Evolutionary conservation across 2,113 vertebrate species (phyloP).

Genomic region (Oncorhynchus mykiss): DNA sequence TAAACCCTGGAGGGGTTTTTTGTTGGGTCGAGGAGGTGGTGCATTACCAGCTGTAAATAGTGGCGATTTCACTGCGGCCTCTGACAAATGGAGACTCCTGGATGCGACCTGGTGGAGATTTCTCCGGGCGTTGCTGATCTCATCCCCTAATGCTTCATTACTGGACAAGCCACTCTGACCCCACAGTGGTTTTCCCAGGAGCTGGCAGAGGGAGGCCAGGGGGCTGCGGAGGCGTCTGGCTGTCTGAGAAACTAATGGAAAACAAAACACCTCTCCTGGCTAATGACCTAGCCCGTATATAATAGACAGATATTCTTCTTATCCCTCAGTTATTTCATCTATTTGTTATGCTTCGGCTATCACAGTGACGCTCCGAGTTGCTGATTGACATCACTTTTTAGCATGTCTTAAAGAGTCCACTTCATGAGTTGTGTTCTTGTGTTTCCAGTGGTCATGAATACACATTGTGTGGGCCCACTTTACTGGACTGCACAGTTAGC

Average conservation of each 20-base stretch:
- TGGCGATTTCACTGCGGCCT: conserved; percentile 5
- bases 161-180: conserved; percentile 35
- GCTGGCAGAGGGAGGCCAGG: conserved; percentile 10
- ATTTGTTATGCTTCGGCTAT: background rate
- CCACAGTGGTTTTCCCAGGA: conserved; percentile 30
- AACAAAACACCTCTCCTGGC: background rate
- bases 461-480: background rate
- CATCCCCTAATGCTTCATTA: conserved; percentile 56
- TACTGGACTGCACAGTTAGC: background rate
- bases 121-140: conserved; percentile 26
- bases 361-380: too few species aligned
- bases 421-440: background rate
- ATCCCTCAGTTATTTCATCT: conserved; percentile 2
- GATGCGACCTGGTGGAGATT: background rate
- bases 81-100: conserved; percentile 25
- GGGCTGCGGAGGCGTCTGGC: conserved; percentile 1
- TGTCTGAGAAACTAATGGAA: background rate
- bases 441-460: background rate
- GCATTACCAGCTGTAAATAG: conserved; percentile 24
- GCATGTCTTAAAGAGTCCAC: too few species aligned
- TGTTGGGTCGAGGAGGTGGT: background rate
- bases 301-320: background rate
- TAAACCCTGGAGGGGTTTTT: background rate
- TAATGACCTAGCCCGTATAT: background rate
- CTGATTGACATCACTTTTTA: too few species aligned